Base-by-base conservation (phyloP, 1,140 invertebrate species). In the Drosophila pachea region DNA sequence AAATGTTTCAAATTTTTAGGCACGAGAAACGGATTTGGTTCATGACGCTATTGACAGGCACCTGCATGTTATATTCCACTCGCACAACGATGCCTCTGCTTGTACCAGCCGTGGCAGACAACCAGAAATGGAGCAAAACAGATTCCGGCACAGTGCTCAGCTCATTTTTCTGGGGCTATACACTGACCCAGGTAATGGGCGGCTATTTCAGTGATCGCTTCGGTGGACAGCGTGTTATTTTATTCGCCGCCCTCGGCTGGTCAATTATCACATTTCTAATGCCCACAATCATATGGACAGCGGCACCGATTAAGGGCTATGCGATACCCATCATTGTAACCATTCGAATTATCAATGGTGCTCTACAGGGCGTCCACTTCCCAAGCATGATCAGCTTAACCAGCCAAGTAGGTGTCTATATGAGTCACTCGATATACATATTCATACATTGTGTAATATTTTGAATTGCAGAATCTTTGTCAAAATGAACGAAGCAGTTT, bases 161-260 rank as follows among this genome's bases (percentile, higher is more conserved):
- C 5, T 93, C 93, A 32, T 95, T 95, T 78, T 95, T 95, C 78
- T 95, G 94, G 93, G 94, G 94, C 52, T 95, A 95, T 72, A 94
- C 93, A 0, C 81, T 94, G 48, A 95, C 94, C 0, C 94, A 95
- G 88, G 92, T 95, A 42, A 58, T 93, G 49, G 94, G 93, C 48
- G 94, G 94, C 9, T 93, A 94, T 75, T 88, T 94, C 8, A 94
- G 93, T 68, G 94, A 95, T 83, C 89, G 90, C 42, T 91, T 93
- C 62, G 94, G 94, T 29, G 94, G 94, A 0, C 93, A 94, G 78
- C 90, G 91, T 61, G 92, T 95, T 8, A 91, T 95, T 45, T 91
- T 91, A 33, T 90, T 91, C 36, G 92, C 93, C 11, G 93, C 93
- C 9, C 73, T 94, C 9, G 91, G 93, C 38, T 95, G 94, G 94